These are phyloP conservation scores for Biston stratarius DNA, from an alignment of 2,888 invertebrate genomes.

Conservation along the genomic window DNA sequence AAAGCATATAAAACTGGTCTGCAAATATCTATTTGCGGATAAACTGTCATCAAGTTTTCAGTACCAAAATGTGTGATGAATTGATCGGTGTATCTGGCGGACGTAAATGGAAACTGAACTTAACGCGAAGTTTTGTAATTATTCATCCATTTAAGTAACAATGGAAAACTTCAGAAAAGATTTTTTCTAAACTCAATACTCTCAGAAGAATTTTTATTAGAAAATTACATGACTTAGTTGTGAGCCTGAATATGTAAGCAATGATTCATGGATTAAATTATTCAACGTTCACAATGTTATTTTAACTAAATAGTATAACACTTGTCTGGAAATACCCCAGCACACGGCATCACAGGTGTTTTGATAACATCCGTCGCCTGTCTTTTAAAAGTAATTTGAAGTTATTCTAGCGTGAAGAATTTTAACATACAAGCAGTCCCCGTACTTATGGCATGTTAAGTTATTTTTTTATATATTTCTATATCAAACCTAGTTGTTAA, in stretches of 20 bases:
- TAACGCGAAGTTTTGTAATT: too few relatives aligned
- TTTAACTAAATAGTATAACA: neutral
- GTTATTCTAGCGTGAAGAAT: constrained; percentile 49
- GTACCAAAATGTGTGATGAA: too few relatives aligned
- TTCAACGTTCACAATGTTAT: neutral
- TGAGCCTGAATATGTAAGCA: neutral
- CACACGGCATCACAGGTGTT: constrained; percentile 27
- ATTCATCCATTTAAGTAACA: too few relatives aligned
- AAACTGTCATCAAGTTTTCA: too few relatives aligned
- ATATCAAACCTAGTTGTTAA: too few relatives aligned
- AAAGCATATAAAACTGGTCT: too few relatives aligned
- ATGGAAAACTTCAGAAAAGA: too few relatives aligned
- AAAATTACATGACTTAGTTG: constrained; percentile 1
- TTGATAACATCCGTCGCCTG: constrained; percentile 40
- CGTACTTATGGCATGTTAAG: neutral
- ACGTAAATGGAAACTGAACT: too few relatives aligned
- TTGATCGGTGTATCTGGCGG: too few relatives aligned
- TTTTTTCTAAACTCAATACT: too few relatives aligned
- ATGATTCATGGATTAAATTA: neutral
- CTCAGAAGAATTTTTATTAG: too few relatives aligned
- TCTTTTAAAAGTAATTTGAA: constrained; percentile 37
- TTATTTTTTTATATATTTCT: neutral
- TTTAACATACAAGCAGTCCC: constrained; percentile 41
- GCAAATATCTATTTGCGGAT: too few relatives aligned
- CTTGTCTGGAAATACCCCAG: constrained; percentile 9